Evolutionary conservation across 2,888 invertebrate genomes (phyloP), one percentile per base, ranked within the genome.

Genomic region (Plebejus melissa): DNA sequence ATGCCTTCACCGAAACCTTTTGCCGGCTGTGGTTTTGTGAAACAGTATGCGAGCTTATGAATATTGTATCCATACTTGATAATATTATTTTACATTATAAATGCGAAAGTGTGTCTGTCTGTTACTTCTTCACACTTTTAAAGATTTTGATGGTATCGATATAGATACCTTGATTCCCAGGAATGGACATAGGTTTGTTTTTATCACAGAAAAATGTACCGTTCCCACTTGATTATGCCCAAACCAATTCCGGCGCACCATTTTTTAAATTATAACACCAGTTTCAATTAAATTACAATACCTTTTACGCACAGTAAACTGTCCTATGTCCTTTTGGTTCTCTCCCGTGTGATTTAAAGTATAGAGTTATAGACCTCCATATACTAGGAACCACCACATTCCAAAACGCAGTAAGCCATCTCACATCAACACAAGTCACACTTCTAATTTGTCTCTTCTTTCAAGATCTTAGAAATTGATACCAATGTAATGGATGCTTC

Each of bases 1-100:
- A 74, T 75, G 69, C 76, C 75, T 60, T 60, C 60, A 65, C n/a
- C 58, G 58, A 65, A 65, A 4, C 60, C 11, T 32, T 28, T 65
- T 32, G 60, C 28, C 60, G 22, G 28, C 32, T 4, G 36, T 58
- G 11, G 46, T 5, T 71, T 71, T 22, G 41, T 46, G 46, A 22
- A 71, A 46, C n/a, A 58, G 58, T 58, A 58, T 58, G 58, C 58
- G 58, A 58, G 58, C 58, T 58, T 9, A 58, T 58, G 22, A 54
- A 54, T 54, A 54, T 54, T 54, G 13, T 16, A 16, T 54, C 54
- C 54, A 54, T 54, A 54, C 54, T 22, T 22, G 22, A 11, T 16
- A 54, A 54, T 46, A 46, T 46, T 38, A 38, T 41, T 2, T 22
- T 22, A 22, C 22, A 41, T 41, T 7, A 50, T 50, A 3, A 13